Conservation (phyloP, 2,113 vertebrate genomes). For the Struthidea cinerea region DNA sequence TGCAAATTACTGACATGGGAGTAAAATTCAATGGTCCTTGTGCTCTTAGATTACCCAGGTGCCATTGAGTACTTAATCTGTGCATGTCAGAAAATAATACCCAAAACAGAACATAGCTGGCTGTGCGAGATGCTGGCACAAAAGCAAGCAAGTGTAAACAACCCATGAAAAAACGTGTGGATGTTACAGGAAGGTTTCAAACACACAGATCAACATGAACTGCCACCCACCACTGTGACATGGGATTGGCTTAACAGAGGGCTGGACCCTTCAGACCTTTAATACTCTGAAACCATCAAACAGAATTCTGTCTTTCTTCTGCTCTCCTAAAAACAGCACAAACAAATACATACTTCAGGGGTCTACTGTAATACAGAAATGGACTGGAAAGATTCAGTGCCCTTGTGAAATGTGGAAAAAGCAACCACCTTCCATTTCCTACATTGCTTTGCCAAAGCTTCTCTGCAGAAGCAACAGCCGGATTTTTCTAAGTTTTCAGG, state of each 20-base stretch:
- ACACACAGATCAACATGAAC: accelerated
- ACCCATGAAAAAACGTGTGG: background rate
- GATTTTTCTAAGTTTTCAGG: background rate
- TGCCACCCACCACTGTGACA: background rate
- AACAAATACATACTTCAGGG: background rate
- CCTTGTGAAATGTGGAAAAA: background rate
- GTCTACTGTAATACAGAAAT: background rate
- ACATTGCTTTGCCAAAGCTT: background rate
- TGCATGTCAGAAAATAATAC: background rate
- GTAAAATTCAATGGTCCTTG: background rate
- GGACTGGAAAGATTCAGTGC: background rate
- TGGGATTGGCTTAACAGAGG: background rate
- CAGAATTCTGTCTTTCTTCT: background rate
- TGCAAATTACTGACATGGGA: background rate
- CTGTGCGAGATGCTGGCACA: background rate
- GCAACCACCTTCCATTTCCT: background rate
- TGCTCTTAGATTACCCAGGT: background rate
- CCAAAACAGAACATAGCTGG: background rate
- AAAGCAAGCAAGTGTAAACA: background rate
- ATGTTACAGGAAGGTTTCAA: background rate
- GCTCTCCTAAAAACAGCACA: background rate
- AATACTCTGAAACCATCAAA: background rate
- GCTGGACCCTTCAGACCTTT: background rate
- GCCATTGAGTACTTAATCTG: background rate
- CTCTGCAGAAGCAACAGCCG: background rate